Evolutionary conservation across 2,797 vertebrate genomes (phyloP).

Genomic region (Sphaeramia orbicularis): DNA sequence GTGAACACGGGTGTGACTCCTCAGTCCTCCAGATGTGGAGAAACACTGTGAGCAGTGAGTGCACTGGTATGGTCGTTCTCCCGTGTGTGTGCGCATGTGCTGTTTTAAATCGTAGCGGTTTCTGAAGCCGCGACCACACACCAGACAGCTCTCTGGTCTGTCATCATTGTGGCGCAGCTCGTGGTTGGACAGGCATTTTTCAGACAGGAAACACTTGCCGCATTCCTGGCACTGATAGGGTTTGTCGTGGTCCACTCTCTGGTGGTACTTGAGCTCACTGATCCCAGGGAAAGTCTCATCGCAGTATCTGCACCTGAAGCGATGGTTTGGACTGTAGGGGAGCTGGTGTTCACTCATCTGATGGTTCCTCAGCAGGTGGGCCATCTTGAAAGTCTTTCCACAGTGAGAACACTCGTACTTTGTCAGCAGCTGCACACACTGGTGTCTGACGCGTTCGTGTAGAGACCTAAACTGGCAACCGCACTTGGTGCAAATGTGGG

Average conservation of each 20-base stretch:
- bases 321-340: conserved; percentile 82
- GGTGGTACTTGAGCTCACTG: conserved; percentile 83
- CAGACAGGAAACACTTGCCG: conserved; percentile 82
- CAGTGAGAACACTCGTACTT: conserved; percentile 83
- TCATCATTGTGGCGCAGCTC: conserved; percentile 82
- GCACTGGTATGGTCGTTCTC: conserved; percentile 83
- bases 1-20: conserved; percentile 83
- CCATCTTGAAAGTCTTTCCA: conserved; percentile 82
- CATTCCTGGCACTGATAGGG: conserved; percentile 83
- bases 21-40: conserved; percentile 79
- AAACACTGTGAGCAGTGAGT: conserved; percentile 82
- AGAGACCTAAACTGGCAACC: conserved; percentile 78
- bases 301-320: conserved; percentile 82
- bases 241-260: conserved; percentile 81
- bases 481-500: conserved; percentile 81
- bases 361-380: conserved; percentile 81
- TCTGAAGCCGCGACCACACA: conserved; percentile 79
- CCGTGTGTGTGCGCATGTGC: conserved; percentile 83
- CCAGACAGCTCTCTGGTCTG: conserved; percentile 76
- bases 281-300: conserved; percentile 82
- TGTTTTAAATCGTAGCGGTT: conserved; percentile 84
- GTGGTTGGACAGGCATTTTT: conserved; percentile 81
- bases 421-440: conserved; percentile 79
- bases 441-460: conserved; percentile 76
- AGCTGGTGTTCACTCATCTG: conserved; percentile 84